A percentile compares a stretch with the other conserved stretches of the same genome.
Evolutionary conservation across 35 echinoderm and acorn worm genomes (phyloP).

Genomic region (Lytechinus variegatus): DNA sequence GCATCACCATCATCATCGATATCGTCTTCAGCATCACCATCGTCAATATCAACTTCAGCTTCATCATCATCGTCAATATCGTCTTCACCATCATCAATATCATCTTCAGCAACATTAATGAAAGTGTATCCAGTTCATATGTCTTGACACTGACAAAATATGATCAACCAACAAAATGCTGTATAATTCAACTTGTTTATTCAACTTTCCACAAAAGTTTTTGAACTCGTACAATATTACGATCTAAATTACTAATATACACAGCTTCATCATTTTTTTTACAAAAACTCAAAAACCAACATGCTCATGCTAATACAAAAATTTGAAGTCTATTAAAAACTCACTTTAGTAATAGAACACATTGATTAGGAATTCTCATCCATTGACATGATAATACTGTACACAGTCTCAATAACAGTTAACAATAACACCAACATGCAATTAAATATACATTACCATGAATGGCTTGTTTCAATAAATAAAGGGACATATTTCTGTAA

Average conservation of each 20-base stretch:
- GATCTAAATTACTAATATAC: background rate
- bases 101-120: no score
- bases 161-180: background rate
- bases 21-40: no score
- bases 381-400: background rate
- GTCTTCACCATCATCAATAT: no score
- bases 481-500: no score
- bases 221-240: background rate
- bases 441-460: background rate
- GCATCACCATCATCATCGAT: no score
- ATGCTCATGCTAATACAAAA: background rate
- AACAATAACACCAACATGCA: background rate
- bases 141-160: background rate
- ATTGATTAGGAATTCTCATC: background rate
- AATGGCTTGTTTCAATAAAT: no score
- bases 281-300: background rate
- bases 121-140: no score
- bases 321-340: background rate
- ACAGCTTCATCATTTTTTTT: background rate
- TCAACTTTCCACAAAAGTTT: constrained; percentile 11
- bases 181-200: background rate
- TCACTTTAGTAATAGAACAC: background rate
- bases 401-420: background rate
- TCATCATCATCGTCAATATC: no score
- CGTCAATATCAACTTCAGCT: no score